Evolutionary conservation across 2,113 vertebrate species (phyloP).

Genomic region (Lophius piscatorius): DNA sequence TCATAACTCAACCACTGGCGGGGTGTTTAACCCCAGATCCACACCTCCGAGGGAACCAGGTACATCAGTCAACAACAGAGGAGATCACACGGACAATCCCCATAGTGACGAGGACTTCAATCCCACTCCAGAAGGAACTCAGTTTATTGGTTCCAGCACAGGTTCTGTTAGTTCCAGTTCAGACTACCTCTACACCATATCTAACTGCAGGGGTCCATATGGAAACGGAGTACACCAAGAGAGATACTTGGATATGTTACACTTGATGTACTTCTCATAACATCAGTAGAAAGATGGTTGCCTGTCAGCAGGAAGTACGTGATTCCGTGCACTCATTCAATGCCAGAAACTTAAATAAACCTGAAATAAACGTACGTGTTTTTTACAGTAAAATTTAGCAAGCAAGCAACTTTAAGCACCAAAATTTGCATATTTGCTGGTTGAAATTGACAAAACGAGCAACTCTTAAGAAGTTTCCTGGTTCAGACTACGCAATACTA

Average conservation of each 20-base stretch:
- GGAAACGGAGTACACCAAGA: conserved; percentile 46
- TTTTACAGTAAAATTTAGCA: too few relatives aligned
- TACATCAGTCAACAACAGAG: not conserved
- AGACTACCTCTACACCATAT: not conserved
- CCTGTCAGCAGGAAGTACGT: too few relatives aligned
- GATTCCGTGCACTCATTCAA: too few relatives aligned
- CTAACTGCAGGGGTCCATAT: not conserved
- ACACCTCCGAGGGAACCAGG: not conserved
- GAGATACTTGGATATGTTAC: conserved; percentile 9
- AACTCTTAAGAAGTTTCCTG: too few relatives aligned
- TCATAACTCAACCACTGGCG: not conserved
- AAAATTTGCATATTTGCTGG: too few relatives aligned
- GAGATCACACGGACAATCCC: not conserved
- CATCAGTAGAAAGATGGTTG: too few relatives aligned
- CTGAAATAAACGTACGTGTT: too few relatives aligned
- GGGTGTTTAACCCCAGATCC: not conserved
- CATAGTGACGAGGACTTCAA: not conserved
- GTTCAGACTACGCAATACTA: too few relatives aligned
- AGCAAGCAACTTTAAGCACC: too few relatives aligned
- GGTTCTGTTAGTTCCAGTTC: not conserved
- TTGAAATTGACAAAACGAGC: too few relatives aligned
- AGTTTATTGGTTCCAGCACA: not conserved
- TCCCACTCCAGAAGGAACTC: not conserved
- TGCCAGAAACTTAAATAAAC: too few relatives aligned
- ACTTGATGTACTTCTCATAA: conserved; percentile 15